phyloP scores from a whole-genome alignment of 1,140 invertebrate genomes.

The Drosophila tsacasi region DNA sequence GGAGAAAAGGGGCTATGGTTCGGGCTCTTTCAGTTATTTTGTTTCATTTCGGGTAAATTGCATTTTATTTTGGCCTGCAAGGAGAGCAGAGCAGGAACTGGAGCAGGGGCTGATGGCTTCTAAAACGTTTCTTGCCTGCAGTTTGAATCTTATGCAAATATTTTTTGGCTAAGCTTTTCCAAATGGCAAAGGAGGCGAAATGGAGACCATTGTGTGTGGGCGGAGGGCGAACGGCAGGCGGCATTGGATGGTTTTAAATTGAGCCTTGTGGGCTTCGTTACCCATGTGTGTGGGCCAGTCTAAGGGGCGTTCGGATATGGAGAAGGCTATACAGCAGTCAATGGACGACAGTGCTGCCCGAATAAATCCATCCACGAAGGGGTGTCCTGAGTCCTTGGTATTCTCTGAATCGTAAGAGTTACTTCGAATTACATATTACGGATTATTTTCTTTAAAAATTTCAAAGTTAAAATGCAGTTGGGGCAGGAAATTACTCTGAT shows the following conservation, averaged over 20 bases:
- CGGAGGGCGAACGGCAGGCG: conserved; percentile 15
- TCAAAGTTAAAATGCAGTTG: not conserved
- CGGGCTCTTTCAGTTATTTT: conserved; percentile 50
- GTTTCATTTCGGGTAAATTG: conserved; percentile 69
- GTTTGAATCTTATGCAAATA: conserved; percentile 82
- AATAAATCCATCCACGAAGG: too few species aligned
- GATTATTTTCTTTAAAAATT: not conserved
- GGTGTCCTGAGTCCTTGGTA: not conserved
- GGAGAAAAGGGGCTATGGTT: not conserved
- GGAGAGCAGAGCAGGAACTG: not conserved
- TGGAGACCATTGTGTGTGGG: conserved; percentile 50
- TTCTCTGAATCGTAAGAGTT: too few species aligned
- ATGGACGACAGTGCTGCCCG: conserved; percentile 3
- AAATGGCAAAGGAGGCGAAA: conserved; percentile 43
- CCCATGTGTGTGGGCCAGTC: conserved; percentile 14
- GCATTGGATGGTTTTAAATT: conserved; percentile 59
- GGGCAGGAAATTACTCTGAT: not conserved
- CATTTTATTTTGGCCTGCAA: conserved; percentile 59
- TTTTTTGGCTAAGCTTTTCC: conserved; percentile 74
- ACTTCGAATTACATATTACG: not conserved
- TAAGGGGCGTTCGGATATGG: not conserved
- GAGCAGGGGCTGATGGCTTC: not conserved
- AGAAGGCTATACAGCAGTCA: not conserved
- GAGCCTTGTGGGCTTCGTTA: conserved; percentile 56
- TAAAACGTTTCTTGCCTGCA: conserved; percentile 72